Conservation (phyloP, 1,140 invertebrate genomes). For the Cydia strobilella region DNA sequence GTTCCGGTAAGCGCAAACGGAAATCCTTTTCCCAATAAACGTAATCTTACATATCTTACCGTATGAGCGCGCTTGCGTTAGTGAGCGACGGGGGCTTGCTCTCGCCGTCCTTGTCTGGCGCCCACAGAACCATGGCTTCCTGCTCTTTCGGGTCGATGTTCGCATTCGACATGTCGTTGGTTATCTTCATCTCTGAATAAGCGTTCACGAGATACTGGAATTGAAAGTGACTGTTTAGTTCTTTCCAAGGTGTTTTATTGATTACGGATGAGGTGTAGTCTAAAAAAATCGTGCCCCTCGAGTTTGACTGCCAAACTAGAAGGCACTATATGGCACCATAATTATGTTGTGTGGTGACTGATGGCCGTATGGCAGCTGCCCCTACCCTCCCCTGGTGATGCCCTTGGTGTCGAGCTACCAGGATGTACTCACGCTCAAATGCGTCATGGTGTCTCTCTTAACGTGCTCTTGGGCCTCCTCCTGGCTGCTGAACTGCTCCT, state of each 20-base stretch:
- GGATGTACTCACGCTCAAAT: slow-evolving; percentile 81
- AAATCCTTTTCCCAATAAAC: too few relatives aligned
- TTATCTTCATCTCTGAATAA: slow-evolving; percentile 77
- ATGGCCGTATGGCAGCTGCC: too few relatives aligned
- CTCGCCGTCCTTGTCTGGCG: slow-evolving; percentile 78
- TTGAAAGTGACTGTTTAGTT: background rate
- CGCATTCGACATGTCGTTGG: slow-evolving; percentile 70
- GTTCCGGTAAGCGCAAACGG: too few relatives aligned
- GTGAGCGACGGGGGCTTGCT: slow-evolving; percentile 50
- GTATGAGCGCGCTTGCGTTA: slow-evolving; percentile 70
- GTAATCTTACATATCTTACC: slow-evolving; percentile 45
- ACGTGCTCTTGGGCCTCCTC: slow-evolving; percentile 82
- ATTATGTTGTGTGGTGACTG: too few relatives aligned
- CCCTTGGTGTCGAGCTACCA: too few relatives aligned
- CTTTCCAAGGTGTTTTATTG: background rate
- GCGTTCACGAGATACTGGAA: slow-evolving; percentile 81
- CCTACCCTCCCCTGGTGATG: too few relatives aligned
- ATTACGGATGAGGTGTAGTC: too few relatives aligned
- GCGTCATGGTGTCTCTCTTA: slow-evolving; percentile 80
- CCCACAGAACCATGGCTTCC: slow-evolving; percentile 84
- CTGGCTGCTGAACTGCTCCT: slow-evolving; percentile 81
- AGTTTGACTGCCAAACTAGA: too few relatives aligned
- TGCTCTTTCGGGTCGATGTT: slow-evolving; percentile 79
- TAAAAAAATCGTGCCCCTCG: too few relatives aligned
- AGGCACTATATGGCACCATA: too few relatives aligned